Percentiles rank a stretch among this genome's conserved stretches.
Conservation (phyloP, 2,888 invertebrate species). For the Leucoma salicis region DNA sequence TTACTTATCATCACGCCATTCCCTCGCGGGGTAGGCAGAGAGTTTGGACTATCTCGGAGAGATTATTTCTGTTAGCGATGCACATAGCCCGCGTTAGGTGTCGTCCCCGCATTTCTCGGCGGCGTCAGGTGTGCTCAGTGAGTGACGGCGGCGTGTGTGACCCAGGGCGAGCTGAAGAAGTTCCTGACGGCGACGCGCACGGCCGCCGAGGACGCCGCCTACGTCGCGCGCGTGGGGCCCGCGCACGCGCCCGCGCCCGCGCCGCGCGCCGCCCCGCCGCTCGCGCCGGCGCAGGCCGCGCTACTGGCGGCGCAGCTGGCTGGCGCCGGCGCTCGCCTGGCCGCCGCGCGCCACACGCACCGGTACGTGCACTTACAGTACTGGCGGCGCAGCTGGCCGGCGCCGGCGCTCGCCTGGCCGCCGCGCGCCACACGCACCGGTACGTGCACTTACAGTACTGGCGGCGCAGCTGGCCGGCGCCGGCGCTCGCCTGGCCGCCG, state of each 20-base stretch:
- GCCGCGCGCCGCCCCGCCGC: constrained; percentile 57
- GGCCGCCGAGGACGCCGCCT: constrained; percentile 52
- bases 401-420: constrained; percentile 77
- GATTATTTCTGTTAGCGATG: too few relatives aligned
- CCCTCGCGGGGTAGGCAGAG: too few relatives aligned
- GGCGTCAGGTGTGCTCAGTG: too few relatives aligned
- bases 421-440: constrained; percentile 68
- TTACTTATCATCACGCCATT: too few relatives aligned
- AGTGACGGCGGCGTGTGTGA: too few relatives aligned
- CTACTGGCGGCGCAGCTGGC: constrained; percentile 89
- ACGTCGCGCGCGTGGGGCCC: constrained; percentile 45
- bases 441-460: too few relatives aligned
- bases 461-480: too few relatives aligned
- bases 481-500: too few relatives aligned
- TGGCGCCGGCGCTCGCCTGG: constrained; percentile 74
- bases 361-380: constrained; percentile 34
- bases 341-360: constrained; percentile 19
- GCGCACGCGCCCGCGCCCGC: constrained; percentile 32
- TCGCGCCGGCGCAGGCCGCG: constrained; percentile 85
- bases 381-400: constrained; percentile 89
- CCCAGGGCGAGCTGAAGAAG: constrained; percentile 94
- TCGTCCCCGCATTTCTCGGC: too few relatives aligned
- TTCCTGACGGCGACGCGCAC: constrained; percentile 88
- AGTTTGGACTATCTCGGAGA: too few relatives aligned
- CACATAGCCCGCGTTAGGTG: too few relatives aligned